A percentile compares a stretch with the other conserved stretches of the same genome.
These are phyloP conservation scores for Myrmophylax atrothorax DNA, from an alignment of 2,113 vertebrate species.

Conservation along the genomic window DNA sequence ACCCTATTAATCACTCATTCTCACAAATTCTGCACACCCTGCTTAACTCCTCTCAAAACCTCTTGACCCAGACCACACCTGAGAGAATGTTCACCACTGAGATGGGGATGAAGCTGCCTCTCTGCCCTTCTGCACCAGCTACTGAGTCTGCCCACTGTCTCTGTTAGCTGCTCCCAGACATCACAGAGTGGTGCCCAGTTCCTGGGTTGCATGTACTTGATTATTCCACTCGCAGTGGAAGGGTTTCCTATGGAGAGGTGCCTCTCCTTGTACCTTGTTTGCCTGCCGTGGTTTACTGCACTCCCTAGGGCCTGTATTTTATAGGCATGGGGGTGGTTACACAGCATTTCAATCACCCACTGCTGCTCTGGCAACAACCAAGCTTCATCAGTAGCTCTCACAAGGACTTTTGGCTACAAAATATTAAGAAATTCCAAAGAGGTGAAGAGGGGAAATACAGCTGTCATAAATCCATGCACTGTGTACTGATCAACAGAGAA, in stretches of 20 bases:
- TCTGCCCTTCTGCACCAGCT: background rate
- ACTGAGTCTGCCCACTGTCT: background rate
- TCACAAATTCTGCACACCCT: background rate
- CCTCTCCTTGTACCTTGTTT: background rate
- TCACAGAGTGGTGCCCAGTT: rapidly evolving
- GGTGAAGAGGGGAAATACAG: background rate
- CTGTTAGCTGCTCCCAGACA: background rate
- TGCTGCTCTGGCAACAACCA: background rate
- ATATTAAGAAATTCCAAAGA: background rate
- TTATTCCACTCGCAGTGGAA: background rate
- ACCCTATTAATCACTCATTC: background rate
- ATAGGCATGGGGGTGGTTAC: no score
- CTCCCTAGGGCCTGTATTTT: background rate
- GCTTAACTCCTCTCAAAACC: background rate
- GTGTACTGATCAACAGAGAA: background rate
- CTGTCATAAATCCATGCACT: background rate
- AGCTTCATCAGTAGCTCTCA: background rate
- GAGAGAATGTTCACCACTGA: background rate
- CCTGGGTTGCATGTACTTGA: background rate
- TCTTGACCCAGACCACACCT: background rate
- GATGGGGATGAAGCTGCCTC: background rate
- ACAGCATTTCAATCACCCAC: background rate
- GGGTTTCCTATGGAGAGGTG: background rate
- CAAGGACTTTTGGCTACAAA: background rate
- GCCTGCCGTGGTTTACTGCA: background rate